These are phyloP conservation scores for Dichetophora obliterata DNA, from an alignment of 2,888 invertebrate genomes.

Conservation along the genomic window DNA sequence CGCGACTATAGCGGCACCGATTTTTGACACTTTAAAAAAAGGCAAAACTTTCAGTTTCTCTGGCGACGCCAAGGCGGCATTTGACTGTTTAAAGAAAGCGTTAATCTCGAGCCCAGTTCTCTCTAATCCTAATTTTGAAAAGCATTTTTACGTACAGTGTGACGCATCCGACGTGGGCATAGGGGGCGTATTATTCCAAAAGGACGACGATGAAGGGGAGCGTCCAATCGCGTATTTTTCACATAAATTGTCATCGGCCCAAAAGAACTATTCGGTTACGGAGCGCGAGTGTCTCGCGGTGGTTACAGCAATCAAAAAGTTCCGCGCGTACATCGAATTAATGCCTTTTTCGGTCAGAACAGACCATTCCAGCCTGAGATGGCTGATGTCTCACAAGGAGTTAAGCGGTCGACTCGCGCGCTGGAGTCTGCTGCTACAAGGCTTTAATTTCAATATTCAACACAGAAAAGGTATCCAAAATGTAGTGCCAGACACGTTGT, in stretches of 20 bases:
- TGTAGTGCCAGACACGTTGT: constrained; percentile 52
- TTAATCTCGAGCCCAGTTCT: neutral
- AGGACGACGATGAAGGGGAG: constrained; percentile 25
- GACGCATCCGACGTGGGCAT: too few species aligned
- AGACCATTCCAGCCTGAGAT: constrained; percentile 32
- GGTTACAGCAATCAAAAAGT: constrained; percentile 32
- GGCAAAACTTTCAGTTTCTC: neutral
- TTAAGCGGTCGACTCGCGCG: constrained; percentile 48
- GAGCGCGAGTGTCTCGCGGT: too few species aligned
- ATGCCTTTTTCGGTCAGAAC: constrained; percentile 37
- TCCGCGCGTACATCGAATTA: constrained; percentile 42
- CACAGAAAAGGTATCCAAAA: constrained; percentile 53
- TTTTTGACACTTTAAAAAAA: neutral
- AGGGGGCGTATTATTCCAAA: too few species aligned
- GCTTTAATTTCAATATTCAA: constrained; percentile 44
- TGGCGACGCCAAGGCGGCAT: neutral
- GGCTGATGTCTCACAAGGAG: constrained; percentile 31
- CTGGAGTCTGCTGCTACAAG: constrained; percentile 51
- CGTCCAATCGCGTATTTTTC: constrained; percentile 37
- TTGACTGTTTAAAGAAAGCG: neutral
- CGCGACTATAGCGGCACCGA: constrained; percentile 14
- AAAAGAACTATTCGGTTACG: too few species aligned
- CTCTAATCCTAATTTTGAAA: neutral
- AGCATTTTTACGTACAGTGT: constrained; percentile 10
- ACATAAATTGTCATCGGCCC: constrained; percentile 9